These are phyloP conservation scores for Bolinopsis microptera DNA, from an alignment of 37 sponge, comb jelly and placozoan genomes.

Conservation along the genomic window DNA sequence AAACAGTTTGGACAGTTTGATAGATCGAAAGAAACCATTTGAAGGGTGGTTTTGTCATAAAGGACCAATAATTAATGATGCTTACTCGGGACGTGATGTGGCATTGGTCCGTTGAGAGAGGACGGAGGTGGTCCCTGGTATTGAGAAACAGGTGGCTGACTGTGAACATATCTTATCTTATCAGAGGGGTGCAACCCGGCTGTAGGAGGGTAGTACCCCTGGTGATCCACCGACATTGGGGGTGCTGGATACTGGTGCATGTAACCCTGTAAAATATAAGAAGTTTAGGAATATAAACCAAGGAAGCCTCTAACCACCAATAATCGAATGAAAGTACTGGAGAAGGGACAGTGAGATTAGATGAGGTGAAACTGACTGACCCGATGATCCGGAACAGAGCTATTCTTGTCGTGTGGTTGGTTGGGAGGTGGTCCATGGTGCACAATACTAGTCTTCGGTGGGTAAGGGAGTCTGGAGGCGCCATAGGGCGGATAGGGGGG, in stretches of 20 bases:
- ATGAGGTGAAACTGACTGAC: neutral
- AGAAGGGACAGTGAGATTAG: too few species aligned
- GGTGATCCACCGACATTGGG: slow-evolving; percentile 21
- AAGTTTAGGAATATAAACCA: too few species aligned
- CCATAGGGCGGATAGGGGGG: slow-evolving; percentile 39
- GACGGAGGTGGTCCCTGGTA: slow-evolving; percentile 14
- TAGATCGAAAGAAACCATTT: neutral
- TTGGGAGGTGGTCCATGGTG: neutral
- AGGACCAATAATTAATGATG: too few species aligned
- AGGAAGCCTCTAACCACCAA: too few species aligned
- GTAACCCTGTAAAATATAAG: slow-evolving; percentile 41
- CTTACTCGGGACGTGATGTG: too few species aligned
- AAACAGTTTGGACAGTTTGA: neutral
- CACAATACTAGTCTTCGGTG: neutral
- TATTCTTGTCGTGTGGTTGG: neutral
- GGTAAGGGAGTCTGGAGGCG: neutral
- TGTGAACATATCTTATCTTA: slow-evolving; percentile 30
- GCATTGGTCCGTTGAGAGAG: neutral
- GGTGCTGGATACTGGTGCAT: slow-evolving; percentile 57
- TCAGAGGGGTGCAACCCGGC: slow-evolving; percentile 16
- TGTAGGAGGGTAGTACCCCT: neutral
- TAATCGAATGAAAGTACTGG: too few species aligned
- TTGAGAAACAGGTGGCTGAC: neutral
- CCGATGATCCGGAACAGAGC: neutral
- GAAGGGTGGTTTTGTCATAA: too few species aligned